A percentile compares a stretch with the other conserved stretches of the same genome.
These are phyloP conservation scores for Xanthorhoe spadicearia DNA, from an alignment of 2,888 invertebrate species.

Conservation along the genomic window DNA sequence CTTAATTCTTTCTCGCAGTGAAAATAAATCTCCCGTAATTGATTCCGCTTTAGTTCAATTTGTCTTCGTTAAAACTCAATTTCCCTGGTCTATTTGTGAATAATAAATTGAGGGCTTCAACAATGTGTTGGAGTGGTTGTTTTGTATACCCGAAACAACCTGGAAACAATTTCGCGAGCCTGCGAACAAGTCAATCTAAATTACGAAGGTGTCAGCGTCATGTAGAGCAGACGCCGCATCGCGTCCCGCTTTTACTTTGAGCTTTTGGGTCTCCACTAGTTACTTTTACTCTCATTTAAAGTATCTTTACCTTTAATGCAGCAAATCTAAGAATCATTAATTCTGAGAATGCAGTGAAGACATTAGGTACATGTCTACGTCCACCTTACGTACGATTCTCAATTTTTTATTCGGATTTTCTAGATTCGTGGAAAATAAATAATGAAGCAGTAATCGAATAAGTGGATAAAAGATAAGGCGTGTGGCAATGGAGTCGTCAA, in stretches of 20 bases:
- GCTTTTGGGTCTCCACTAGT: slow-evolving; percentile 8
- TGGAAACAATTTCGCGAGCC: slow-evolving; percentile 60
- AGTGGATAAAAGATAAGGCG: slow-evolving; percentile 66
- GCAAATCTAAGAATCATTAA: too few species aligned
- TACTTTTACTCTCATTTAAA: background rate
- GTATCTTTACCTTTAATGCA: background rate
- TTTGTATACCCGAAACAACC: slow-evolving; percentile 60
- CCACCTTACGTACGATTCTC: background rate
- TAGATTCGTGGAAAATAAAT: slow-evolving; percentile 2
- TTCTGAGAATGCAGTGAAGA: background rate
- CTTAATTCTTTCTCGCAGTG: slow-evolving; percentile 78
- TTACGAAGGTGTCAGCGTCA: slow-evolving; percentile 51
- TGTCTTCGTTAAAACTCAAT: slow-evolving; percentile 84
- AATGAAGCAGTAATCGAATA: slow-evolving; percentile 22
- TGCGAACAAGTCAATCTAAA: slow-evolving; percentile 76
- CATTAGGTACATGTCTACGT: too few species aligned
- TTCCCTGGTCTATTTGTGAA: slow-evolving; percentile 82
- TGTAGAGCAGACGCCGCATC: slow-evolving; percentile 12
- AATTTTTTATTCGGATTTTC: background rate
- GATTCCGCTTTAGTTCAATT: slow-evolving; percentile 83
- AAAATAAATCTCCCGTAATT: slow-evolving; percentile 83
- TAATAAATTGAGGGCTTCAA: slow-evolving; percentile 79
- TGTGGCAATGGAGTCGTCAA: slow-evolving; percentile 69
- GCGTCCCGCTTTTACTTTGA: slow-evolving; percentile 27
- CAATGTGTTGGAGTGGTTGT: slow-evolving; percentile 67